Base-by-base conservation (phyloP, 92 coral and sea anemone genomes). In the Pocillopora grandis region DNA sequence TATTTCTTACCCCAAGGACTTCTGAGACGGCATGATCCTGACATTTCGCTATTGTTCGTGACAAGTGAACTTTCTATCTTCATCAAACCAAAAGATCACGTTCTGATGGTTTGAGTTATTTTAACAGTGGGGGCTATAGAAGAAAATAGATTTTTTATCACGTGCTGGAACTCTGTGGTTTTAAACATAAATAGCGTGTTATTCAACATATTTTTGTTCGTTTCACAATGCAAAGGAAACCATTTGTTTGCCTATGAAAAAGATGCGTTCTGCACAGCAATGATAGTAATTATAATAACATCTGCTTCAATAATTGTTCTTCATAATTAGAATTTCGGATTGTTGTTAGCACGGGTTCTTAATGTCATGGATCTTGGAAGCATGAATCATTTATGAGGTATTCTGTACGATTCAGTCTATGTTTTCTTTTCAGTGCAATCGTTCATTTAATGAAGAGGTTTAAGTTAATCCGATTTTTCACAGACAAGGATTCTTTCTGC, bases 121-220 rank as follows among this genome's bases (percentile, higher is more conserved):
- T 16, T 8, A 35, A 27, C 79, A 37, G 79, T 79, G 70, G 86
- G 86, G 72, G 79, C 9, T 55, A 12, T 63, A 31, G 5, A 76
- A 60, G 31, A 65, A 79, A 79, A 78, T 62, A 62, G 27, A 78
- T n/a, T 11, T 1, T 9, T 2, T 12, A 78, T 60, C 80, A 76
- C 48, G 72, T 55, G 69, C 31, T 20, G 69, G 62, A 55, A 64
- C 33, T 21, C 17, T 11, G 14, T 78, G 72, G 63, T 78, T 78
- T 48, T 72, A 66, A 65, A 78, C 82, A 78, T 8, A 49, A 76
- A 42, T 61, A 62, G 80, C 80, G 69, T 76, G 80, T n/a, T 68
- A 61, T 76, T 68, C 3, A 70, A 70, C 33, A 52, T 20, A 37
- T 70, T 70, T 70, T 5, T 70, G 75, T 37, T 70, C 20, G 7